Evolutionary conservation across 2,888 invertebrate species (phyloP).

Genomic region (Encarsia formosa): DNA sequence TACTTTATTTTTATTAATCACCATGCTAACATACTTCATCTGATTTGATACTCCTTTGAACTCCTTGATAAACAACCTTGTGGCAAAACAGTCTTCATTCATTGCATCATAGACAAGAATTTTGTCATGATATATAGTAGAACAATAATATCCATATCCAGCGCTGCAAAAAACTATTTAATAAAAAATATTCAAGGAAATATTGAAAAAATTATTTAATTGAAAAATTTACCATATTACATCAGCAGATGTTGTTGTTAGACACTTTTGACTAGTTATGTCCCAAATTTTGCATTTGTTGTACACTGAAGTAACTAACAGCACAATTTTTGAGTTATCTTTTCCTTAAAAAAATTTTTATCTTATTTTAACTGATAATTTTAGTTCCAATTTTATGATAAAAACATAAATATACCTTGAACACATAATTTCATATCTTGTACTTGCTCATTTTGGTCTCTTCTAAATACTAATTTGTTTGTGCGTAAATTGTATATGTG

Average conservation of each 20-base stretch:
- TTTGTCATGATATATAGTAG: conserved; percentile 3
- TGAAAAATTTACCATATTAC: conserved; percentile 32
- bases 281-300: conserved; percentile 32
- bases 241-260: conserved; percentile 22
- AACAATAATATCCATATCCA: conserved; percentile 31
- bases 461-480: conserved; percentile 22
- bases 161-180: conserved; percentile 29
- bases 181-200: not conserved
- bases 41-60: not conserved
- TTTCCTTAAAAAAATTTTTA: conserved; percentile 12
- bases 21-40: conserved; percentile 21
- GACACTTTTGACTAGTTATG: conserved; percentile 23
- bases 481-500: conserved; percentile 32
- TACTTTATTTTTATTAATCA: conserved; percentile 18
- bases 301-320: conserved; percentile 25
- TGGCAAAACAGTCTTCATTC: conserved; percentile 2
- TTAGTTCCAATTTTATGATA: conserved; percentile 20
- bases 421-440: conserved; percentile 30
- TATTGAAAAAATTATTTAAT: conserved; percentile 7
- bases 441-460: conserved; percentile 32
- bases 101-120: conserved; percentile 13
- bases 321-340: conserved; percentile 19
- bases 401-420: conserved; percentile 24
- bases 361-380: conserved; percentile 19
- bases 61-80: conserved; percentile 11